These are phyloP conservation scores for Eilema depressum DNA, from an alignment of 2,888 invertebrate genomes.

Conservation along the genomic window DNA sequence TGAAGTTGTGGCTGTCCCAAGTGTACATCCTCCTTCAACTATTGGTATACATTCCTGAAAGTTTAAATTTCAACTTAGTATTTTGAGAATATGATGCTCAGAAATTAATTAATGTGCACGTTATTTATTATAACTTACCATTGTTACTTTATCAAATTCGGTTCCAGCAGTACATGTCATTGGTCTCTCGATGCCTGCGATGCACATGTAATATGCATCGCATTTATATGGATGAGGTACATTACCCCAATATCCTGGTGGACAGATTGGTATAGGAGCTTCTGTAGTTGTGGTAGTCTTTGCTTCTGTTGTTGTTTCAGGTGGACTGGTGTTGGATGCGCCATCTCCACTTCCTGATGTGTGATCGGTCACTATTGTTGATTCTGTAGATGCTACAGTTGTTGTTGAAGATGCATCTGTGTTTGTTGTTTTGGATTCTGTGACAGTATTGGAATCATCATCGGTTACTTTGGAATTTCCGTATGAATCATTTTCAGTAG, in stretches of 20 bases:
- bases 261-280: neutral
- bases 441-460: too few relatives aligned
- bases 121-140: too few relatives aligned
- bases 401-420: neutral
- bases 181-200: neutral
- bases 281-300: neutral
- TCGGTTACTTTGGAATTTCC: too few relatives aligned
- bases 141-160: too few relatives aligned
- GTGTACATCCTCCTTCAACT: too few relatives aligned
- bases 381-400: neutral
- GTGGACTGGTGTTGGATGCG: neutral
- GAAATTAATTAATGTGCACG: too few relatives aligned
- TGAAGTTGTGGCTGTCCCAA: too few relatives aligned
- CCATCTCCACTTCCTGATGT: neutral
- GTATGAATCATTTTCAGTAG: neutral
- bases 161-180: constrained; percentile 27
- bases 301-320: neutral
- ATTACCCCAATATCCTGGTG: constrained; percentile 10
- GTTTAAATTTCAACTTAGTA: too few relatives aligned
- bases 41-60: too few relatives aligned
- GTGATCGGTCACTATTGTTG: neutral
- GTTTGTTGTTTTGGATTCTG: neutral
- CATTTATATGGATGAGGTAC: constrained; percentile 6
- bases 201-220: constrained; percentile 45
- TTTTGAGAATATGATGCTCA: too few relatives aligned